These are phyloP conservation scores for Danio rerio DNA, from an alignment of 2,113 vertebrate genomes.

Conservation along the genomic window DNA sequence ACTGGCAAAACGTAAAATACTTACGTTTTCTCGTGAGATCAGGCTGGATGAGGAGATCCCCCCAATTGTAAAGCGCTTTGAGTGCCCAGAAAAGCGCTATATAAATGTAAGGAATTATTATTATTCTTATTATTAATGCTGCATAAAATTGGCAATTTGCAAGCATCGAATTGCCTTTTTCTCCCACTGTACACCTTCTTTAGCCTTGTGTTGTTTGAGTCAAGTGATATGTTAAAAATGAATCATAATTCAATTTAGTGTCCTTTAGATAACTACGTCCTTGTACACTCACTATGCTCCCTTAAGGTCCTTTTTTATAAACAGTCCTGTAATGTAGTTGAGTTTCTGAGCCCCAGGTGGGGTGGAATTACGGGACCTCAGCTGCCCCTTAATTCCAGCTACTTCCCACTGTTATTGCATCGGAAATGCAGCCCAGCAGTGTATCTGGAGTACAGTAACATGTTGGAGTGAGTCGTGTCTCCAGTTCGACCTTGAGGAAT, in stretches of 20 bases:
- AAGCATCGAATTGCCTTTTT: neutral
- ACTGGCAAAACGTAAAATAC: no score
- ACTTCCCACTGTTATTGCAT: conserved; percentile 24
- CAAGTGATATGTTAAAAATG: conserved; percentile 12
- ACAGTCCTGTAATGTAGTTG: conserved; percentile 11
- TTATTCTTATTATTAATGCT: no score
- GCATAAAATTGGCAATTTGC: neutral
- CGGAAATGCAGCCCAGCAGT: neutral
- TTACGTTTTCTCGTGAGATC: no score
- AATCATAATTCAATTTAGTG: conserved; percentile 8
- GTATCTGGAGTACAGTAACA: conserved; percentile 48
- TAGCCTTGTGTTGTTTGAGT: neutral
- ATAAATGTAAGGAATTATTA: no score
- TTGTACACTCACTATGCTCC: neutral
- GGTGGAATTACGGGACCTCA: conserved; percentile 17
- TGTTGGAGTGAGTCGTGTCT: conserved; percentile 50
- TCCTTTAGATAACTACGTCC: neutral
- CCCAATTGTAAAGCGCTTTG: no score
- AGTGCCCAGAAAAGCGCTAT: no score
- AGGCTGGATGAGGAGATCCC: no score
- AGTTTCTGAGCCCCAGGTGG: conserved; percentile 18
- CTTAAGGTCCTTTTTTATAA: conserved; percentile 21
- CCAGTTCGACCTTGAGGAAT: conserved; percentile 76
- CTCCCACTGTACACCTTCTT: neutral
- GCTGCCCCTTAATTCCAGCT: conserved; percentile 20